A percentile compares a stretch with the other conserved stretches of the same genome.
phyloP scores from a whole-genome alignment of 2,888 invertebrate species.

The Apotomis turbidana region DNA sequence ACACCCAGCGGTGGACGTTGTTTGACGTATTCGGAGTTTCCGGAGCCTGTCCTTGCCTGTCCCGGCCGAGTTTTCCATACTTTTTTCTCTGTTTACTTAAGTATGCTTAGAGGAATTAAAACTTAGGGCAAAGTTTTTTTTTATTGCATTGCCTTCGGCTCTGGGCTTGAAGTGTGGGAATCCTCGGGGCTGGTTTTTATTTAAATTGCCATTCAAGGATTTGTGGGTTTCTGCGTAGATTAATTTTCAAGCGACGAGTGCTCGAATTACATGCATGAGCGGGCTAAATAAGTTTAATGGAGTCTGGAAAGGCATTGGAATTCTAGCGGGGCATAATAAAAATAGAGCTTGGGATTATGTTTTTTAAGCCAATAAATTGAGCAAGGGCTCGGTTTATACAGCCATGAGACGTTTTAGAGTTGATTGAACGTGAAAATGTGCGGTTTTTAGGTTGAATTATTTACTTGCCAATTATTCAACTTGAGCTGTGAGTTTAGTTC shows the following conservation, averaged over 20 bases:
- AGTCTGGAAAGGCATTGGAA: conserved; percentile 33
- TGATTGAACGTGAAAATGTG: not conserved
- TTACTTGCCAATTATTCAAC: too few relatives aligned
- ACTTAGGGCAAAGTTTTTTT: conserved; percentile 59
- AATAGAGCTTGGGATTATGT: not conserved
- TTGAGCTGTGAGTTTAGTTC: too few relatives aligned
- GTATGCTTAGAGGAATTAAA: conserved; percentile 64
- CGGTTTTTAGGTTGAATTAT: not conserved
- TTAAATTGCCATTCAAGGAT: conserved; percentile 37
- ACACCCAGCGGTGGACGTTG: conserved; percentile 52
- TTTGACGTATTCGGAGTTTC: conserved; percentile 52
- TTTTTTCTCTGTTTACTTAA: conserved; percentile 61
- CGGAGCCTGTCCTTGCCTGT: conserved; percentile 45
- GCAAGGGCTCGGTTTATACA: not conserved
- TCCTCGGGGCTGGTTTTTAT: conserved; percentile 43
- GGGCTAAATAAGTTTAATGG: conserved; percentile 36
- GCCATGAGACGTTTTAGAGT: too few relatives aligned
- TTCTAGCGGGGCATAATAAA: conserved; percentile 18
- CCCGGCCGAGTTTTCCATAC: conserved; percentile 48
- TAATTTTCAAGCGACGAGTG: conserved; percentile 34
- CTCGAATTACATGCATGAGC: conserved; percentile 34
- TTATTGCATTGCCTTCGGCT: conserved; percentile 57
- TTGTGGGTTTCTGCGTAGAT: conserved; percentile 29
- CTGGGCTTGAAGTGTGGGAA: conserved; percentile 44
- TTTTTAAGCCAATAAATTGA: conserved; percentile 7